Percentiles rank a stretch among this genome's conserved stretches.
Conservation (phyloP, 2,888 invertebrate species). For the Steinernema scapterisci region DNA sequence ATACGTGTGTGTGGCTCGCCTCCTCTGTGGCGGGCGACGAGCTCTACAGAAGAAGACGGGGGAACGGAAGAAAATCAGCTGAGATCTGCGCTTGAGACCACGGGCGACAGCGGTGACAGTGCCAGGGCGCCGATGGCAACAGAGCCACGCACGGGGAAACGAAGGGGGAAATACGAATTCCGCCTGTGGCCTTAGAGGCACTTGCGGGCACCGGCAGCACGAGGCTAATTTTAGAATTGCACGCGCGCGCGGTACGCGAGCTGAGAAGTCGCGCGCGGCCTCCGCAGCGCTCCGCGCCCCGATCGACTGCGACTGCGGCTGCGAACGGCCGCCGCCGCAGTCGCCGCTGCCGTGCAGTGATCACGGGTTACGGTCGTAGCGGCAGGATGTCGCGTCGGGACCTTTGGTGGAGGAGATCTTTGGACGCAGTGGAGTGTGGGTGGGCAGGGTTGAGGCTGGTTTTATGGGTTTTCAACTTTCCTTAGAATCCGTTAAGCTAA, state of each 20-base stretch:
- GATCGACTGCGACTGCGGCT: not conserved
- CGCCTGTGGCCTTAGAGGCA: constrained; percentile 25
- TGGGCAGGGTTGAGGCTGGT: not conserved
- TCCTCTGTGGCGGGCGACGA: not conserved
- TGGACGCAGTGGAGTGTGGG: not conserved
- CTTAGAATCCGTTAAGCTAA: too few relatives aligned
- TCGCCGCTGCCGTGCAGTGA: not conserved
- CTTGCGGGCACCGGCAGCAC: not conserved
- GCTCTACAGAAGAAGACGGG: constrained; percentile 13
- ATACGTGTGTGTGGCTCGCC: too few relatives aligned
- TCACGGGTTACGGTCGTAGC: not conserved
- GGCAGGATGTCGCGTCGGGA: constrained; percentile 26
- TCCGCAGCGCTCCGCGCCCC: not conserved
- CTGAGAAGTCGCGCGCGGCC: not conserved
- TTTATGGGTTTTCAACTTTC: too few relatives aligned
- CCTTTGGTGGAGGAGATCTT: not conserved
- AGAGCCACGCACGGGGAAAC: too few relatives aligned
- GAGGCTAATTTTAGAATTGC: constrained; percentile 27
- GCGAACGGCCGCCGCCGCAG: too few relatives aligned
- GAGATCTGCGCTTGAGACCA: not conserved
- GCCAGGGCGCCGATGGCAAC: not conserved
- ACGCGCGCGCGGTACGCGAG: constrained; percentile 5
- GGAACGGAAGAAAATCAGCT: too few relatives aligned
- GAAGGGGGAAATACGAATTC: not conserved
- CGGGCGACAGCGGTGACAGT: not conserved